A percentile compares a stretch with the other conserved stretches of the same genome.
phyloP scores from a whole-genome alignment of 2,113 vertebrate species.

The Tychaedon coryphoeus region DNA sequence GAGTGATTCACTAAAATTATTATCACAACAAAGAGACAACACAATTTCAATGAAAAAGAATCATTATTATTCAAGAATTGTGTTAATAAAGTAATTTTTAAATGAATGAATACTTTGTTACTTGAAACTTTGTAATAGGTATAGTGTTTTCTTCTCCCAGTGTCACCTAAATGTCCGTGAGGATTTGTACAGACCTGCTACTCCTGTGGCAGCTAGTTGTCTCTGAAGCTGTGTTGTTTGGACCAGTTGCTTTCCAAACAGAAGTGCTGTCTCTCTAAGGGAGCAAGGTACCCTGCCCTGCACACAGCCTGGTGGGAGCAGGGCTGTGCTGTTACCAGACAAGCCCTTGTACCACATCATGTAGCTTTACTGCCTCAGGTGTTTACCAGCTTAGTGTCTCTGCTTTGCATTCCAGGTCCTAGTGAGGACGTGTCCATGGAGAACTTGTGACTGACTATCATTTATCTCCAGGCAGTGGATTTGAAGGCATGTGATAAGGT shows the following conservation, averaged over 20 bases:
- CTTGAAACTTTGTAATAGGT: neutral
- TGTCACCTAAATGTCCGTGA: neutral
- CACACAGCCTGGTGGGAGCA: neutral
- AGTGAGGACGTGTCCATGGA: neutral
- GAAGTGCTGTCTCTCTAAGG: neutral
- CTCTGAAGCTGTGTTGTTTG: neutral
- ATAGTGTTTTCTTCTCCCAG: neutral
- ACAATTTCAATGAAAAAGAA: neutral
- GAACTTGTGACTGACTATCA: neutral
- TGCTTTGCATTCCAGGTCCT: neutral
- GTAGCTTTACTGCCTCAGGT: neutral
- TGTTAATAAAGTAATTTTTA: neutral
- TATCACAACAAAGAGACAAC: neutral
- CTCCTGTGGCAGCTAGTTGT: neutral
- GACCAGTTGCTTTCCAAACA: neutral
- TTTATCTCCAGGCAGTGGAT: neutral
- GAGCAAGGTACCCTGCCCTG: neutral
- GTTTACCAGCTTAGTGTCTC: neutral
- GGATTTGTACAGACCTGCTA: neutral
- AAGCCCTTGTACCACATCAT: too few relatives aligned
- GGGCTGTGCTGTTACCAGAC: neutral
- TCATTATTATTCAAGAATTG: neutral
- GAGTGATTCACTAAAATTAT: neutral
- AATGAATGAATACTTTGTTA: neutral
- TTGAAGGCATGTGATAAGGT: neutral